Evolutionary conservation across 2,113 vertebrate genomes (phyloP).

Genomic region (Thamnaconus septentrionalis): DNA sequence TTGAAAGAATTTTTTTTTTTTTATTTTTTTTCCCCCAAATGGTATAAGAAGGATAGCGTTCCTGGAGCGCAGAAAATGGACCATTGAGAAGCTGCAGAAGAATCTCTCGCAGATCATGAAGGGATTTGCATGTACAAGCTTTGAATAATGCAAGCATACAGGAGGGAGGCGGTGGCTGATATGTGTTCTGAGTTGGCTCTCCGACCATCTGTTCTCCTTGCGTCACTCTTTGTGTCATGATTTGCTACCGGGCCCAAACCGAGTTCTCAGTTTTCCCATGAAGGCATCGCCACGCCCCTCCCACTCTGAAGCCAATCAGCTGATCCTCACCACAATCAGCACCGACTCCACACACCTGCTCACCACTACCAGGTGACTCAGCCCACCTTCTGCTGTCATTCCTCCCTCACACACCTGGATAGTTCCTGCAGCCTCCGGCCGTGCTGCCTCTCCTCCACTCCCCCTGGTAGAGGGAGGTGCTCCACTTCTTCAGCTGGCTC

Average conservation of each 20-base stretch:
- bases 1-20: neutral
- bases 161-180: too few relatives aligned
- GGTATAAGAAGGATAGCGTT: too few relatives aligned
- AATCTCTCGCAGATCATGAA: neutral
- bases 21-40: too few relatives aligned
- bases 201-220: too few relatives aligned
- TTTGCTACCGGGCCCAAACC: too few relatives aligned
- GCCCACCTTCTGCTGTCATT: neutral
- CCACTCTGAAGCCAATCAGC: too few relatives aligned
- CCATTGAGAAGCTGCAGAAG: neutral
- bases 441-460: slow-evolving; percentile 93
- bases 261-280: too few relatives aligned
- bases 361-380: neutral
- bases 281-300: too few relatives aligned
- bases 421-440: slow-evolving; percentile 91
- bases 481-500: slow-evolving; percentile 84
- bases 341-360: neutral
- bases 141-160: too few relatives aligned
- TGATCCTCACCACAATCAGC: too few relatives aligned
- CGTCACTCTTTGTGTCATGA: too few relatives aligned
- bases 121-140: neutral
- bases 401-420: slow-evolving; percentile 64
- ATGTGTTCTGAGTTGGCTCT: too few relatives aligned
- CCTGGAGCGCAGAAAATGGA: neutral
- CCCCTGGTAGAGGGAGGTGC: slow-evolving; percentile 83